Evolutionary conservation across 2,113 vertebrate genomes (phyloP), one percentile per base, ranked within the genome.

Genomic region (Siniperca knerii): DNA sequence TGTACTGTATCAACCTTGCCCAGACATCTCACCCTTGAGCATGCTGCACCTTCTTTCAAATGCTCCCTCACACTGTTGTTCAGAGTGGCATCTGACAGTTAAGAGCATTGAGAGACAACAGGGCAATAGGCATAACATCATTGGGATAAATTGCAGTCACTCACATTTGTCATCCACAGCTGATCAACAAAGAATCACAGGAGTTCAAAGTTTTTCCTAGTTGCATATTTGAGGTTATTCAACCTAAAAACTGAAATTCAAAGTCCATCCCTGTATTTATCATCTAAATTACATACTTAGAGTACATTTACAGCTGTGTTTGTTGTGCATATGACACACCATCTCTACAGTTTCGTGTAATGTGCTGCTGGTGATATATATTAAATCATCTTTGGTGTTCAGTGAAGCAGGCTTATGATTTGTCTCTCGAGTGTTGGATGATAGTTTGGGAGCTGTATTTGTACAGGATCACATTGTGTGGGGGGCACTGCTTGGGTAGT

Each of bases 361-460:
- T n/a, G 44, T 68, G 70, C 25, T 46, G 42, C 44, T 54, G 37
- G n/a, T 75, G 70, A 42, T 46, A 25, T 65, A 37, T 37, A 81
- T 23, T 50, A 48, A 70, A 79, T 68, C 55, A 70, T 66, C 12
- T 76, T 66, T 50, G 29, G 35, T 72, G 75, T 75, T 65, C 50
- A 42, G 37, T 57, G 55, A 57, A 64, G 54, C 69, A 42, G 33
- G 1, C 6, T 23, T 23, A 23, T 21, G 25, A 70, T 70, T 57
- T 48, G 54, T 84, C 37, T 77, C 66, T 77, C 54, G 55, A 48
- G 15, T 61, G 66, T 48, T 69, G 73, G 35, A 35, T 70, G 40
- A 64, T 46, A 46, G 58, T 77, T 67, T 73, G 6, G 23, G 23
- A 73, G 20, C 15, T 74, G 70, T 67, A 46, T 55, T 48, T 55